Evolutionary conservation across 1,140 invertebrate genomes (phyloP), one percentile per base, ranked within the genome.

Genomic region (Micrasema minimum): DNA sequence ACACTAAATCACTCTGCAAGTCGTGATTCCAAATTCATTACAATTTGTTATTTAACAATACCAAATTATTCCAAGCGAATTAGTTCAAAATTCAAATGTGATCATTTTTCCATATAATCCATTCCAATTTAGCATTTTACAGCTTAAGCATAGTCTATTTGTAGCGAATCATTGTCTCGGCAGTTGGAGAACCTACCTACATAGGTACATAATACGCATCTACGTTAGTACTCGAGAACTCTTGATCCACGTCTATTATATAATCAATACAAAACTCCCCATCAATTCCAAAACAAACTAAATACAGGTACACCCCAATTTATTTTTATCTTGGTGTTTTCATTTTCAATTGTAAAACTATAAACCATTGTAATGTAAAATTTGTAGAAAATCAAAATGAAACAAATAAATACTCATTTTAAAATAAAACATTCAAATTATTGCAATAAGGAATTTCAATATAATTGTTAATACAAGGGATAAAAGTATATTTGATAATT

Each of bases 141-240:
- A 65, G 62, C 62, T 48, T 50, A 65, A 65, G 62, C 62, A 35
- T 48, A 65, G 62, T 35, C 57, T 65, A 65, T 48, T 65, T 10
- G 22, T 62, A 62, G 57, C 57, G 45, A 62, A 62, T 62, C 57
- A 62, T 62, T 41, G 41, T 62, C 20, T 43, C 12, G 57, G 37
- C 57, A 45, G 57, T 22, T 62, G 45, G 57, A 62, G 38, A 62
- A 62, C n/a, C n/a, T n/a, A n/a, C n/a, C n/a, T n/a, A n/a, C n/a
- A n/a, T n/a, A n/a, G n/a, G n/a, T n/a, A n/a, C n/a, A n/a, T n/a
- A n/a, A n/a, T n/a, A n/a, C n/a, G 37, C 37, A 37, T 62, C 41
- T 62, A 43, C 23, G 11, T 51, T 51, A 37, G 37, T 16, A 37
- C 35, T 57, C 35, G n/a, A 16, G 53, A 51, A 18, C 22, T 51